These are phyloP conservation scores for Rhinatrema bivittatum DNA, from an alignment of 2,797 vertebrate species.

Conservation along the genomic window DNA sequence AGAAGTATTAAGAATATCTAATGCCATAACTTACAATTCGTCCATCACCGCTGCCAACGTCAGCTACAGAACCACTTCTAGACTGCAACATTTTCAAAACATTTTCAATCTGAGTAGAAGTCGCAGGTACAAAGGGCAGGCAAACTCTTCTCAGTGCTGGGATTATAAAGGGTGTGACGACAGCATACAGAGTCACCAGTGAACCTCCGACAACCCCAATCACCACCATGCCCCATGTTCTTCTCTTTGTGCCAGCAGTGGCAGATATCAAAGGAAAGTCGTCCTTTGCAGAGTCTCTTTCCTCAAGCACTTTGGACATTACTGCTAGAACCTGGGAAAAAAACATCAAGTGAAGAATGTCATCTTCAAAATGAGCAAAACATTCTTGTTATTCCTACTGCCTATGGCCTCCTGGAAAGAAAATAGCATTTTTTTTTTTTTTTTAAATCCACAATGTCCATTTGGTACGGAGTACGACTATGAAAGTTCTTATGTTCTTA, in stretches of 20 bases:
- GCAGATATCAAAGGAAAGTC: background rate
- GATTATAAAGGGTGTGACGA: slow-evolving; percentile 69
- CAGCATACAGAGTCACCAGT: slow-evolving; percentile 69
- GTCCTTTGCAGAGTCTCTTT: accelerated
- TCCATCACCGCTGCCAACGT: slow-evolving; percentile 92
- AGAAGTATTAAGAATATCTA: no score
- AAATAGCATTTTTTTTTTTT: no score
- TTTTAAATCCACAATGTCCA: no score
- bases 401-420: no score
- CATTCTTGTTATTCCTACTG: no score
- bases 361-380: no score
- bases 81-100: slow-evolving; percentile 62
- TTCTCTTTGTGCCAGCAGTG: background rate
- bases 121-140: slow-evolving; percentile 90
- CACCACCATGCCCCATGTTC: slow-evolving; percentile 55
- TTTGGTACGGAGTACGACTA: no score
- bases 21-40: slow-evolving; percentile 91
- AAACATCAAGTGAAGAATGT: no score
- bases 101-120: slow-evolving; percentile 71
- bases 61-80: slow-evolving; percentile 71
- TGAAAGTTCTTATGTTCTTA: no score
- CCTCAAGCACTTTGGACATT: background rate
- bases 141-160: slow-evolving; percentile 85
- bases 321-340: background rate
- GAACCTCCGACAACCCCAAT: slow-evolving; percentile 66